Evolutionary conservation across 2,797 vertebrate species (phyloP), one percentile per base, ranked within the genome.

Genomic region (Hydrolagus colliei): DNA sequence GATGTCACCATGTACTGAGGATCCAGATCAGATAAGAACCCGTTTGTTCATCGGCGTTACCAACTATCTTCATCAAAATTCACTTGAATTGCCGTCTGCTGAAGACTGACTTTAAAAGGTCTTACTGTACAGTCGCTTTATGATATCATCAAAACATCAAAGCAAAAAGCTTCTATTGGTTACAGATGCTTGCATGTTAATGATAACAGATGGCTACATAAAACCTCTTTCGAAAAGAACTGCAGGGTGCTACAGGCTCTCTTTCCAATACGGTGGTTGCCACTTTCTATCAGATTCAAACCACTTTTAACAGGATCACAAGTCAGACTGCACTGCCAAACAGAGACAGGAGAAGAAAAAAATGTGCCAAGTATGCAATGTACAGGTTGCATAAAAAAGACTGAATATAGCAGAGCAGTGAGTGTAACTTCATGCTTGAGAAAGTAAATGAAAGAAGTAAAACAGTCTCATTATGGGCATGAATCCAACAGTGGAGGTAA

Each of bases 121-220:
- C 9, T 10, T 20, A 71, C 8, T 6, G 32, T 71, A 41, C 4
- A 84, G 9, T 84, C 16, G 41, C n/a, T 84, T 84, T 27, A 84
- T 71, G 32, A 13, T 68, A 84, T 84, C 65, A 84, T 84, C 65
- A 68, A 71, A 71, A 68, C 32, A n/a, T 84, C 79, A 84, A 84
- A 84, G 79, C 14, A 52, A 84, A 77, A 11, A 8, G 65, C 41
- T 84, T 84, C 32, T 71, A 84, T 84, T 84, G 32, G 79, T 84
- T 84, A 71, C 79, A 84, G 79, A 84, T 84, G 79, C 41, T 35
- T 32, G n/a, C 12, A n/a, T 35, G 71, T 84, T 71, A 84, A 84
- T 84, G 79, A 52, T 84, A 84, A 84, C 32, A 84, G 79, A 52
- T 71, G 79, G 79, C 32, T 71, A 35, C 27, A 71, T 71, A 71